Base-by-base conservation (phyloP, 2,113 vertebrate species). In the Rhea pennata region DNA sequence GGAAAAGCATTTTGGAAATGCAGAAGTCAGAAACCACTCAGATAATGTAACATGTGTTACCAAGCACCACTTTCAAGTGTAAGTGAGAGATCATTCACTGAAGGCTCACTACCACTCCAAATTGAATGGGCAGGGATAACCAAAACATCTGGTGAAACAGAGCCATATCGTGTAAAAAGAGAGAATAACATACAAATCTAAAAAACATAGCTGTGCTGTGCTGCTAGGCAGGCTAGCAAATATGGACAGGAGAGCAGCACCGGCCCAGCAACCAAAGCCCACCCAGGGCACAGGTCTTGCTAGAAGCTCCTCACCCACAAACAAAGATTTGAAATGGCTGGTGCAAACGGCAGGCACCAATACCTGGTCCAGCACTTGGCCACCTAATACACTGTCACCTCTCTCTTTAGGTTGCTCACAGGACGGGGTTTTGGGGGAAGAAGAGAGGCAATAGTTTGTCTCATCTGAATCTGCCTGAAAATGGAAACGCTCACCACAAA, bases 311-410 rank as follows among this genome's bases (percentile, higher is more conserved):
- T 26, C 46, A n/a, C 24, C n/a, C 69, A 33, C 21, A 56, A 33
- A 36, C 46, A 10, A 27, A 61, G 15, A 42, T 16, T 19, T 19
- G 15, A 24, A 75, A 33, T 0, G 5, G 26, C 39, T 26, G 40
- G 33, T 20, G 6, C 15, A 24, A 75, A 33, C 0, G 5, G 26
- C 39, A 31, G 40, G 33, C 9, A 6, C 36, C 29, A 5, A 8
- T 23, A 0, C 5, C 5, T 9, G 7, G 7, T 29, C 15, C 1
- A 9, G 58, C 4, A 26, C 20, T 0, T 6, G 33, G 17, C 31
- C 73, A 61, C 29, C 3, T 1, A 11, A 12, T 10, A 46, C 4
- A 4, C 2, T 33, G 15, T 16, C 46, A 24, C 33, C 14, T 61
- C 19, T 9, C 51, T 22, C 59, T 17, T 27, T 14, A 5, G 66